Base-by-base conservation (phyloP, 2,888 invertebrate species). In the Eupithecia centaureata region DNA sequence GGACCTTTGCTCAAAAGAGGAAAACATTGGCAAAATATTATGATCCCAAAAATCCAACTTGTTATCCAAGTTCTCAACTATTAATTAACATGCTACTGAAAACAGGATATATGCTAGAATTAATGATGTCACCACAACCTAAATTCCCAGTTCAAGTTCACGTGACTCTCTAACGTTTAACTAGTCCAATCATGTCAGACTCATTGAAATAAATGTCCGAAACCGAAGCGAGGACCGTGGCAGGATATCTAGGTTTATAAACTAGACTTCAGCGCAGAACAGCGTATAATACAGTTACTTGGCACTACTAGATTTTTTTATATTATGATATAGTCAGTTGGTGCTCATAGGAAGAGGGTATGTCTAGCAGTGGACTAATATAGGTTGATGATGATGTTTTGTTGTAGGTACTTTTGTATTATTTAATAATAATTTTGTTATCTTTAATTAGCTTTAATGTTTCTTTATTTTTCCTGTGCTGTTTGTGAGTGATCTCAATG, bases 151-250 rank as follows among this genome's bases (percentile, higher is more conserved):
- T 22, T 22, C 18, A 10, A 47, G 47, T 12, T 10, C 51, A 58
- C 59, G 32, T 35, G 22, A 66, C 38, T 56, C 18, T 52, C 22
- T n/a, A 32, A 56, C 8, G 8, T 13, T 4, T 47, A 47, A 22
- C 22, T 22, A 5, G 47, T 47, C 47, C 22, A 47, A 47, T 63
- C 54, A 25, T 32, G 51, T 67, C 67, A 59, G 51, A 59, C 38
- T 62, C 38, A 60, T 63, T 67, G 63, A 67, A 54, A 67, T 12
- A 12, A 38, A 63, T 63, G 38, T 25, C 15, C 33, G 62, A 35
- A 67, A 63, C 42, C 15, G 42, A n/a, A 35, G 33, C 38, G 13
- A 12, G n/a, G n/a, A 32, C 13, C 22, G 22, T n/a, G 35, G 33
- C 27, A 52, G 33, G 25, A 47, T 27, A 42, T 54, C 63, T 22